Evolutionary conservation across 2,113 vertebrate species (phyloP).

Genomic region (Gyps fulvus): DNA sequence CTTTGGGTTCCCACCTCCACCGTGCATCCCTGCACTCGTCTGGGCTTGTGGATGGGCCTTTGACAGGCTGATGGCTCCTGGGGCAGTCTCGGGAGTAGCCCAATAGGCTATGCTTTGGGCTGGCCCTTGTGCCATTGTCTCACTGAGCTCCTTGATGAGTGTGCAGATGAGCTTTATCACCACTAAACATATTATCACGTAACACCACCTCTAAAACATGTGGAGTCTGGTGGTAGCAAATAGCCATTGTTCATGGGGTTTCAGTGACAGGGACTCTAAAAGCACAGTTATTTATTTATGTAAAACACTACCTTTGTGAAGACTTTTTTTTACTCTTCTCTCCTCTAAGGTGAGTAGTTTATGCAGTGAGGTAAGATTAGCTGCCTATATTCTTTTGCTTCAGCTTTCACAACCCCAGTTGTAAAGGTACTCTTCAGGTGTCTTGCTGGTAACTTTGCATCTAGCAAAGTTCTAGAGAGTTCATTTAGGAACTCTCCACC

Average conservation of each 20-base stretch:
- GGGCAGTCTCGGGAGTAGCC: fast-evolving
- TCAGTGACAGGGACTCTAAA: background rate
- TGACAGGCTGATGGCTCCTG: background rate
- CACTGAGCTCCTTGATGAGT: background rate
- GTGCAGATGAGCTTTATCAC: background rate
- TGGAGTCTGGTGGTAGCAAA: background rate
- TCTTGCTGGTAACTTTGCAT: background rate
- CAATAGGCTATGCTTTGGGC: background rate
- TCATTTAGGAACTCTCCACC: background rate
- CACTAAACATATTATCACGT: no score
- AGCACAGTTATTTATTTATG: background rate
- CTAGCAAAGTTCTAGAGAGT: background rate
- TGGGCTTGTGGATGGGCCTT: background rate
- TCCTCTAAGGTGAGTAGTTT: background rate
- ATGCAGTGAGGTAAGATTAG: background rate
- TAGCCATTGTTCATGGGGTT: background rate
- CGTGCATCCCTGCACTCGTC: background rate
- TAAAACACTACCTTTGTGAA: background rate
- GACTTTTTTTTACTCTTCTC: background rate
- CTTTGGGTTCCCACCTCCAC: background rate
- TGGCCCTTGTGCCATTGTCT: background rate
- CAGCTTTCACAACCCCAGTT: background rate
- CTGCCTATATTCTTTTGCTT: background rate
- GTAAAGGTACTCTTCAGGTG: background rate
- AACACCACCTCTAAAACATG: background rate